Percentiles rank a stretch among this genome's conserved stretches.
Evolutionary conservation across 2,888 invertebrate species (phyloP).

Genomic region (Mimachlamys varia): DNA sequence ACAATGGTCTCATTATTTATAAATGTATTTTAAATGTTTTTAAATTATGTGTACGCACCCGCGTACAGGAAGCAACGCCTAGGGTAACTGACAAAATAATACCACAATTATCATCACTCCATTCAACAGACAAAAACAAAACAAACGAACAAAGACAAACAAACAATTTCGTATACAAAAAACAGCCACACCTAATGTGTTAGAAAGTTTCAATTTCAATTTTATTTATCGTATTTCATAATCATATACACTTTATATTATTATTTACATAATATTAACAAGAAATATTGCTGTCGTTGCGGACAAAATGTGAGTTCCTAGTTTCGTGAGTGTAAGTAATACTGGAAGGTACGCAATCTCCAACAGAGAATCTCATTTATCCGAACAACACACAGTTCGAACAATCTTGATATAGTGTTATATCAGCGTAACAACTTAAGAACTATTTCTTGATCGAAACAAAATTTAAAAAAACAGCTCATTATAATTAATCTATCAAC

Average conservation of each 20-base stretch:
- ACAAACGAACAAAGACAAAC: not conserved
- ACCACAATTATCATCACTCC: too few relatives aligned
- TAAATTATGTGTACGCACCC: too few relatives aligned
- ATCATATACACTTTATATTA: not conserved
- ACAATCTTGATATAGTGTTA: not conserved
- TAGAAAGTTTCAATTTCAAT: not conserved
- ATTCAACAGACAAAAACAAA: not conserved
- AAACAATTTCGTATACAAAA: too few relatives aligned
- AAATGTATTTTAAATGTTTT: too few relatives aligned
- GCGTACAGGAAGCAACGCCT: too few relatives aligned
- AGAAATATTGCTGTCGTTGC: not conserved
- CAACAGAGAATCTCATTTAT: not conserved
- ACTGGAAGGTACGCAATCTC: conserved; percentile 4
- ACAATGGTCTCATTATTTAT: too few relatives aligned
- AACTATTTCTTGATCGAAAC: not conserved
- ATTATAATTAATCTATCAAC: not conserved
- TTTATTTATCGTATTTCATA: not conserved
- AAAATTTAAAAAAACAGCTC: not conserved
- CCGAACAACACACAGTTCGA: not conserved
- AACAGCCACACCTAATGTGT: not conserved
- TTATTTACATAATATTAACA: not conserved
- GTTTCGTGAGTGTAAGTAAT: not conserved
- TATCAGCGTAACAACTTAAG: not conserved
- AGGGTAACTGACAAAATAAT: too few relatives aligned
- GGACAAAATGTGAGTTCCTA: not conserved